phyloP scores from a whole-genome alignment of 1,140 invertebrate species.

The Drosophila busckii region DNA sequence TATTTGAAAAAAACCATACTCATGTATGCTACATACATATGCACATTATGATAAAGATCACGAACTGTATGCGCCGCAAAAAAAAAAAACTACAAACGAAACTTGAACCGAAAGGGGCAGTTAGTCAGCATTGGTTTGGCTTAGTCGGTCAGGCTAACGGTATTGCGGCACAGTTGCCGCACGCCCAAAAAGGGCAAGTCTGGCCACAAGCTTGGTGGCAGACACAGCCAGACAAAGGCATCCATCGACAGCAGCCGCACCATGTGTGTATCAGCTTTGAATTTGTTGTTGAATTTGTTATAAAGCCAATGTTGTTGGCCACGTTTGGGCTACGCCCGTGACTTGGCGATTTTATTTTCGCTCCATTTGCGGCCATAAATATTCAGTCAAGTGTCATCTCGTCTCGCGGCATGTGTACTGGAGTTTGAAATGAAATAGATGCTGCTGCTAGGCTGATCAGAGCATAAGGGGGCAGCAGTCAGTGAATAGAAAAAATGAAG shows the following conservation, averaged over 20 bases:
- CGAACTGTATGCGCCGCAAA: constrained; percentile 19
- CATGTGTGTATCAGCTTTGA: constrained; percentile 57
- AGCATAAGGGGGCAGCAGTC: not conserved
- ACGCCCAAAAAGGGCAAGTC: constrained; percentile 62
- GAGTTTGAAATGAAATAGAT: constrained; percentile 75
- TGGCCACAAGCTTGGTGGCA: constrained; percentile 16
- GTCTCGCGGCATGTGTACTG: constrained; percentile 68
- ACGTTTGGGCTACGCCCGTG: constrained; percentile 56
- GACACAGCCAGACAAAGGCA: constrained; percentile 36
- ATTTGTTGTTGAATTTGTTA: constrained; percentile 22
- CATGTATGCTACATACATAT: constrained; percentile 17
- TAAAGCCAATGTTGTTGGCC: constrained; percentile 5
- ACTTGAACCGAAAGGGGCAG: constrained; percentile 14
- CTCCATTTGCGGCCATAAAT: constrained; percentile 75
- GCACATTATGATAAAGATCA: constrained; percentile 62
- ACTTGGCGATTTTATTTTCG: constrained; percentile 76
- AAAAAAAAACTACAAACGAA: constrained; percentile 15
- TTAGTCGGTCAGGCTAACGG: constrained; percentile 60
- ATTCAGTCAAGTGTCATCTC: constrained; percentile 74
- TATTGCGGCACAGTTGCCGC: constrained; percentile 41
- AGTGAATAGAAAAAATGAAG: not conserved
- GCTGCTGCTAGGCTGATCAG: constrained; percentile 17
- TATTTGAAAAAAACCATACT: constrained; percentile 46
- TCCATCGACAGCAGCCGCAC: constrained; percentile 30
- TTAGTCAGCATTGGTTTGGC: constrained; percentile 10